phyloP scores from a whole-genome alignment of 2,113 vertebrate genomes.

The Stercorarius parasiticus region DNA sequence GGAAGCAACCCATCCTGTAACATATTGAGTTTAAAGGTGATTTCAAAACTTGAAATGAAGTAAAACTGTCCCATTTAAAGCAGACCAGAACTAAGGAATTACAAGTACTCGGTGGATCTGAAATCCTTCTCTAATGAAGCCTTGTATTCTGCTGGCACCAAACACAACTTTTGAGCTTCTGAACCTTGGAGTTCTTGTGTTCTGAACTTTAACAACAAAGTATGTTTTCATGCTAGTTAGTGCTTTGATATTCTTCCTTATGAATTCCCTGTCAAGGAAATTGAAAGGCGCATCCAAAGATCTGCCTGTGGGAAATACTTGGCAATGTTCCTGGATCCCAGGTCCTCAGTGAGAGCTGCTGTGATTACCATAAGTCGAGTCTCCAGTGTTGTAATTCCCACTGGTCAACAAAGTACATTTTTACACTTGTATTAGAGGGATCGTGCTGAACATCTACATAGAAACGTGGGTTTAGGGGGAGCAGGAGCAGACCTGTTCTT shows the following conservation, averaged over 20 bases:
- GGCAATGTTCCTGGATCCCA: neutral
- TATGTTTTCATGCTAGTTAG: fast-evolving
- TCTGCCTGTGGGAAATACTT: neutral
- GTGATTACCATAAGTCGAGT: neutral
- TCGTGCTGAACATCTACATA: neutral
- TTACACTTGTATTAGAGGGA: neutral
- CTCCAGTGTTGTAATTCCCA: neutral
- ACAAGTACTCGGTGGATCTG: neutral
- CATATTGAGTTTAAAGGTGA: neutral
- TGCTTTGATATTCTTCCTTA: neutral
- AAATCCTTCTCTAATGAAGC: neutral
- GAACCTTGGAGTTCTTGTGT: neutral
- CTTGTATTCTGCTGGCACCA: neutral
- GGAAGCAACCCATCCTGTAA: neutral
- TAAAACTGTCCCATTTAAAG: neutral
- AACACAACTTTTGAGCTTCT: neutral
- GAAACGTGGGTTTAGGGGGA: neutral
- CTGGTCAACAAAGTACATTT: neutral
- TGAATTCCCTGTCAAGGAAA: neutral
- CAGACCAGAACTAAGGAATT: neutral
- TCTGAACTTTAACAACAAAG: neutral
- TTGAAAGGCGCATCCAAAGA: neutral
- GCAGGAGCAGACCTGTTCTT: neutral
- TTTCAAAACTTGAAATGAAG: neutral
- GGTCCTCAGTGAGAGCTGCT: neutral